Conservation (phyloP, 2,888 invertebrate genomes). For the Cabera pusaria region DNA sequence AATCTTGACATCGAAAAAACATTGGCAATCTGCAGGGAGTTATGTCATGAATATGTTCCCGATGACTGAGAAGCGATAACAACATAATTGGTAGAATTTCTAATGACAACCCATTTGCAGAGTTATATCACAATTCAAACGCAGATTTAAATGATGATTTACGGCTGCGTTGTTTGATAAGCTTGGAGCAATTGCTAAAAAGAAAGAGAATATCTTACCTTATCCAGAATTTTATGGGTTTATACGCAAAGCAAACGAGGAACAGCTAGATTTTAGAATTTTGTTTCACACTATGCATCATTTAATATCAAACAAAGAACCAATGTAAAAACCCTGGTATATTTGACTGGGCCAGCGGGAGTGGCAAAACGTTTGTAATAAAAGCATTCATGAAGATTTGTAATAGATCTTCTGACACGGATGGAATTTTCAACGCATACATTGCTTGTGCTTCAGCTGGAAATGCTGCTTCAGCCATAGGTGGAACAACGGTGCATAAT, state of each 20-base stretch:
- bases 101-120: background rate
- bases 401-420: slow-evolving; percentile 46
- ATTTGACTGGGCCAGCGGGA: slow-evolving; percentile 45
- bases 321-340: too few relatives aligned
- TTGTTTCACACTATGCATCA: background rate
- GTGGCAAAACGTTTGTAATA: slow-evolving; percentile 49
- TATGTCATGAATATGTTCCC: background rate
- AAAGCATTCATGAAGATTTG: slow-evolving; percentile 59
- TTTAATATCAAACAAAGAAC: too few relatives aligned
- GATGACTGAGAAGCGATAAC: background rate
- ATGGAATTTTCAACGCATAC: slow-evolving; percentile 52
- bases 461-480: slow-evolving; percentile 53
- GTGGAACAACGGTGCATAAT: too few relatives aligned
- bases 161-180: background rate
- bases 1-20: background rate
- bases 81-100: background rate
- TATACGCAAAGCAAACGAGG: background rate
- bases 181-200: background rate
- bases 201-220: background rate
- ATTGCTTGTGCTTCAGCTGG: slow-evolving; percentile 49
- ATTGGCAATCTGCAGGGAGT: background rate
- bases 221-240: too few relatives aligned
- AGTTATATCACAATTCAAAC: background rate
- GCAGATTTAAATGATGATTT: background rate
- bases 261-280: background rate